A percentile compares a stretch with the other conserved stretches of the same genome.
Evolutionary conservation across 2,113 vertebrate species (phyloP).

Genomic region (Crotalus helleri): DNA sequence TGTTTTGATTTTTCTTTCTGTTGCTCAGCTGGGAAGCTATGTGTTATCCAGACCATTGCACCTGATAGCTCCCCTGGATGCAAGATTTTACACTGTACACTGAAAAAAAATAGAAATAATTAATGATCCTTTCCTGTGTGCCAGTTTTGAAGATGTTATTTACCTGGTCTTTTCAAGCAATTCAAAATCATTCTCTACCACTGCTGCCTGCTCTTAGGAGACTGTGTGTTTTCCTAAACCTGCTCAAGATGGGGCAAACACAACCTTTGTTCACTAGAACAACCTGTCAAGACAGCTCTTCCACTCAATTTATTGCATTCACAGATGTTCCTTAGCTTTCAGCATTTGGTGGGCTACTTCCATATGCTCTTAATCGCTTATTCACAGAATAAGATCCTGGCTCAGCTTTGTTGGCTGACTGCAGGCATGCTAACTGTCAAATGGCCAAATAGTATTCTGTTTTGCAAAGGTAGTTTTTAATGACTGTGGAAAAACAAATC

Average conservation of each 20-base stretch:
- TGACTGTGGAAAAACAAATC: slow-evolving; percentile 21
- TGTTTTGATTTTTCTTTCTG: slow-evolving; percentile 56
- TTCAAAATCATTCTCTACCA: slow-evolving; percentile 49
- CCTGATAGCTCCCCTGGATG: slow-evolving; percentile 52
- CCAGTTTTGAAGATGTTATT: slow-evolving; percentile 63
- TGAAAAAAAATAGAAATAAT: slow-evolving; percentile 59
- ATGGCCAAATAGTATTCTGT: background rate
- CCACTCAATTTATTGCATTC: slow-evolving; percentile 39
- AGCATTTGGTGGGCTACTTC: slow-evolving; percentile 3
- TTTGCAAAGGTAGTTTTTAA: background rate
- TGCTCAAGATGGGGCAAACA: slow-evolving; percentile 42
- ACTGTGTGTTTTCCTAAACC: slow-evolving; percentile 46
- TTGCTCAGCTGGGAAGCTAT: slow-evolving; percentile 46
- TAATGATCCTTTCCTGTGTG: slow-evolving; percentile 57
- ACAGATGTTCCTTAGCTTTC: slow-evolving; percentile 38
- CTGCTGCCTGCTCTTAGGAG: slow-evolving; percentile 52
- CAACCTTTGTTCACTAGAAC: slow-evolving; percentile 16
- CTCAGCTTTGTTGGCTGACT: slow-evolving; percentile 19
- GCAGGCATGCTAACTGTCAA: background rate
- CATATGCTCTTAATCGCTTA: slow-evolving; percentile 40
- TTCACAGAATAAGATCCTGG: slow-evolving; percentile 36
- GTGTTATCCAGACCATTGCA: slow-evolving; percentile 46
- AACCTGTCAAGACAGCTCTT: slow-evolving; percentile 27
- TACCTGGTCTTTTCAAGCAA: slow-evolving; percentile 61
- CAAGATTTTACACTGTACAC: slow-evolving; percentile 31